These are phyloP conservation scores for Hestina assimilis DNA, from an alignment of 1,140 invertebrate species.

Conservation along the genomic window DNA sequence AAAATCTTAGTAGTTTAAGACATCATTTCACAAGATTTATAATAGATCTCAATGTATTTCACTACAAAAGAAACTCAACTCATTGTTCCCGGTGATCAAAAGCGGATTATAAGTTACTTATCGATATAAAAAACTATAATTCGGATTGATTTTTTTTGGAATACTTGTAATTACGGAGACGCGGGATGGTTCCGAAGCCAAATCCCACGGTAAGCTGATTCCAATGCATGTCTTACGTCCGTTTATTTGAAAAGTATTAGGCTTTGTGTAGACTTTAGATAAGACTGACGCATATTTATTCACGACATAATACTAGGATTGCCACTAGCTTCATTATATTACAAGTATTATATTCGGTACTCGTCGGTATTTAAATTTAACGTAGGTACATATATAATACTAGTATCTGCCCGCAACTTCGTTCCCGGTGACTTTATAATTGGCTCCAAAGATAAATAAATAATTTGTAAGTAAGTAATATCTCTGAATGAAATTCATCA, in stretches of 20 bases:
- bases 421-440: too few species aligned
- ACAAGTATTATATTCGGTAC: too few species aligned
- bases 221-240: constrained; percentile 1
- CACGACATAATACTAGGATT: too few species aligned
- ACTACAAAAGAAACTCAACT: not conserved
- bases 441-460: too few species aligned
- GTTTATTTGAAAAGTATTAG: constrained; percentile 10
- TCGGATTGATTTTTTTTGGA: not conserved
- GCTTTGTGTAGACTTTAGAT: not conserved
- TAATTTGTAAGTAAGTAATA: too few species aligned
- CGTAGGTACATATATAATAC: too few species aligned
- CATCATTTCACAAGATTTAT: not conserved
- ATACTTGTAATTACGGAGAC: constrained; percentile 7
- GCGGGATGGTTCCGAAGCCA: not conserved
- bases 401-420: too few species aligned
- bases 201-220: constrained; percentile 6
- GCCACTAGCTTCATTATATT: too few species aligned
- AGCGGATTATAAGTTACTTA: constrained; percentile 1
- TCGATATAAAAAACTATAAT: not conserved
- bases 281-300: not conserved
- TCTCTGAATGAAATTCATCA: too few species aligned
- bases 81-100: not conserved
- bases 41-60: not conserved
- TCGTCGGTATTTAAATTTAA: too few species aligned
- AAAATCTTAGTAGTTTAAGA: too few species aligned